phyloP scores from a whole-genome alignment of 2,797 vertebrate species.

The Cryptoprocta ferox region DNA sequence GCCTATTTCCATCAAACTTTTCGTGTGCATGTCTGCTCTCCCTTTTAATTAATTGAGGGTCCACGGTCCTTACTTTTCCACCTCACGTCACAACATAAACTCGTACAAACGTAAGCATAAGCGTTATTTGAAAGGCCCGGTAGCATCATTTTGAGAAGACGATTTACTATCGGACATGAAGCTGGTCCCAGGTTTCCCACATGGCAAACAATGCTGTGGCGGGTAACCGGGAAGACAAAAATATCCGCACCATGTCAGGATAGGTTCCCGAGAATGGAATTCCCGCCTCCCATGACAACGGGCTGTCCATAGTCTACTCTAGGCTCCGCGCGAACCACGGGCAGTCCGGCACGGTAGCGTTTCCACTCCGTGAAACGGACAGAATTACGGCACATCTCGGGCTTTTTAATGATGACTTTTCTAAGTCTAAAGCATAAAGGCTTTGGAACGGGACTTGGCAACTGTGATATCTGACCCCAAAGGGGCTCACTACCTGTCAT shows the following conservation, averaged over 20 bases:
- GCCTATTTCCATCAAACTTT: background rate
- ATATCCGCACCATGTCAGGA: background rate
- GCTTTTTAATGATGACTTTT: background rate
- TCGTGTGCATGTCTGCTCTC: background rate
- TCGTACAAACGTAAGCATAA: background rate
- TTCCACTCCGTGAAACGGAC: background rate
- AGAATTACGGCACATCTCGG: background rate
- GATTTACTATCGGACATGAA: background rate
- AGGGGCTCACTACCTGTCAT: background rate
- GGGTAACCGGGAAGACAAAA: background rate
- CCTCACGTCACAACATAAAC: background rate
- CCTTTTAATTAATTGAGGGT: background rate
- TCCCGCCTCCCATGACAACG: background rate
- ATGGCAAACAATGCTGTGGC: background rate
- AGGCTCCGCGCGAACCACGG: rapidly evolving
- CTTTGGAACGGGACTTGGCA: background rate
- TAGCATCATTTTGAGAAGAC: background rate
- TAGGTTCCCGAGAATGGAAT: background rate
- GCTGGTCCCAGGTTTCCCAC: background rate
- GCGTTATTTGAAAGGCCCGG: background rate
- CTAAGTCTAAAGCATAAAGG: background rate
- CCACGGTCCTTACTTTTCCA: background rate
- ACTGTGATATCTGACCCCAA: background rate
- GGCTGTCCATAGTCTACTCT: background rate
- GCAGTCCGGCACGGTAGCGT: rapidly evolving